A percentile compares a stretch with the other conserved stretches of the same genome.
Evolutionary conservation across 2,797 vertebrate genomes (phyloP).

Genomic region (Astyanax mexicanus): DNA sequence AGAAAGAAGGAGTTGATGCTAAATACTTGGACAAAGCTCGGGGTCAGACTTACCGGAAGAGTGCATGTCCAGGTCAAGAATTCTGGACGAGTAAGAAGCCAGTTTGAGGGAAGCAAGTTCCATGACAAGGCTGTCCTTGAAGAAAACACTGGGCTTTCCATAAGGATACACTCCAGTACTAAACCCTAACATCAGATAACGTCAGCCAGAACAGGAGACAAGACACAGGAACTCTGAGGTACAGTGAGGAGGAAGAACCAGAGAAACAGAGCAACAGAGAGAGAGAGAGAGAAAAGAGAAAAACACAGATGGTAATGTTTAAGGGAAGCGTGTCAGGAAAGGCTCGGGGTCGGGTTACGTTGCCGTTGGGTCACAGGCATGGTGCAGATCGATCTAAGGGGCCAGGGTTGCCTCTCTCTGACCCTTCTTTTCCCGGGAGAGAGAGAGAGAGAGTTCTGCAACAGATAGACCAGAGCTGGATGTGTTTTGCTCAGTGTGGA

Average conservation of each 20-base stretch:
- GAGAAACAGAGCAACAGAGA: conserved; percentile 13
- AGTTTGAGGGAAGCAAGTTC: conserved; percentile 42
- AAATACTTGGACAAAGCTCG: conserved; percentile 10
- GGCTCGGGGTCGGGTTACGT: conserved; percentile 49
- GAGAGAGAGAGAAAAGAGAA: conserved; percentile 7
- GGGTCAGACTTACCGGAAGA: conserved; percentile 49
- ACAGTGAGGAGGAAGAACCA: conserved; percentile 33
- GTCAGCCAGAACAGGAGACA: conserved; percentile 18
- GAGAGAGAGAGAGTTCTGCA: conserved; percentile 12
- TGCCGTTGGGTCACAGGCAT: conserved; percentile 27
- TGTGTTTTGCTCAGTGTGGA: not conserved
- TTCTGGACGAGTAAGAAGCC: conserved; percentile 16
- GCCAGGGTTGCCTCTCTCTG: conserved; percentile 32
- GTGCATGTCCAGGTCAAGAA: conserved; percentile 52
- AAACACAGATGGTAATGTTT: conserved; percentile 62
- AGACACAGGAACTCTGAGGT: conserved; percentile 15
- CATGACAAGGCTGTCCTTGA: conserved; percentile 19
- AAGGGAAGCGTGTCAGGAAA: conserved; percentile 44
- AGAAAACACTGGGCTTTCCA: conserved; percentile 21
- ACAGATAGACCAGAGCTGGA: conserved; percentile 8
- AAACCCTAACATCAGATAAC: conserved; percentile 14
- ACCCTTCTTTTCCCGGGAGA: conserved; percentile 36
- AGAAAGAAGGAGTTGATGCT: not conserved
- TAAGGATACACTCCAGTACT: conserved; percentile 34
- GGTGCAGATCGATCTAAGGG: conserved; percentile 15